Evolutionary conservation across 1,140 invertebrate species (phyloP), one percentile per base, ranked within the genome.

Genomic region (Hyles vespertilio): DNA sequence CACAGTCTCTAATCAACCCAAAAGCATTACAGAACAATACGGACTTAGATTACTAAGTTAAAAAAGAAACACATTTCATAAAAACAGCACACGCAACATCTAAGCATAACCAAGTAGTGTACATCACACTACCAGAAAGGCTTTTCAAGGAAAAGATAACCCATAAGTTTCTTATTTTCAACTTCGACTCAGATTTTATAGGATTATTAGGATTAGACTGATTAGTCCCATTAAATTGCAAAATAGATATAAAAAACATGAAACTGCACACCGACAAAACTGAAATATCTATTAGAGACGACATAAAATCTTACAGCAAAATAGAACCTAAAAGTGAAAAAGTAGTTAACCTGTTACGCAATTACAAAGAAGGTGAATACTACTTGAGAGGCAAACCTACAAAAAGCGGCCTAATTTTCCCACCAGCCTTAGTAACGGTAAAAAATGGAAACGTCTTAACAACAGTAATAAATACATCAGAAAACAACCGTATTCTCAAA

Each of bases 151-250:
- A 8, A 7, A 11, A 64, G 7, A 45, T 48, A 34, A 57, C 32
- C 22, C 67, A 69, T 50, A 60, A 59, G 32, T 68, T 62, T 52
- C 43, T 69, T 32, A 48, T 65, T 5, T 69, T 69, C 9, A 51
- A 62, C 3, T 65, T 69, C 36, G 67, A 69, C 34, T 32, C 45
- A 57, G 56, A 69, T 22, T 69, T 61, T 45, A 65, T 53, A 59
- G 67, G 67, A 8, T 51, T 69, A 58, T 54, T 61, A 50, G 67
- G 67, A 7, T 32, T 65, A 43, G 67, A 69, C 45, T 58, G 65
- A 6, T 46, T 69, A 51, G 22, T 44, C 1, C 3, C 50, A n/a
- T 56, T 63, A 45, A 43, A n/a, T 33, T 55, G 54, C 12, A 57
- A 49, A 46, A 67, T 63, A 12, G 61, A 67, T 36, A 53, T 67